These are phyloP conservation scores for Phymastichus coffea DNA, from an alignment of 1,140 invertebrate species.

Conservation along the genomic window DNA sequence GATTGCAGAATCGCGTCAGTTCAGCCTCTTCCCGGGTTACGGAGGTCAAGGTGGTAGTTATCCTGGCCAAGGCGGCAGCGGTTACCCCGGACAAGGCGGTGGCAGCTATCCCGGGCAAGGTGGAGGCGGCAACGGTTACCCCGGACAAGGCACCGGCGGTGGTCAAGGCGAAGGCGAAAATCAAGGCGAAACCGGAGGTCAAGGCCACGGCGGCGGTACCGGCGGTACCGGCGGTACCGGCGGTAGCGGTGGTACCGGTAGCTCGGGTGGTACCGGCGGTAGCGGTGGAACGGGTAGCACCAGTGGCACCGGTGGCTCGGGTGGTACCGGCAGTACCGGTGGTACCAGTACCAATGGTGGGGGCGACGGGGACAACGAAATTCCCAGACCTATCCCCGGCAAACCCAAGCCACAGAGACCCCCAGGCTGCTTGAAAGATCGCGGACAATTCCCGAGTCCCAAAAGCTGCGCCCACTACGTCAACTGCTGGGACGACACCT, in stretches of 20 bases:
- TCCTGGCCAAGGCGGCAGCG: conserved; percentile 3
- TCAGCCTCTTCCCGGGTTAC: too few relatives aligned
- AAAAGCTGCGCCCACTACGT: conserved; percentile 64
- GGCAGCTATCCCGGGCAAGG: neutral
- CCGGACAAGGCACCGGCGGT: neutral
- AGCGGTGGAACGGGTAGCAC: neutral
- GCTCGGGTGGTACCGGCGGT: neutral
- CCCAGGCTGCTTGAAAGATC: conserved; percentile 40
- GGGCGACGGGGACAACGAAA: conserved; percentile 16
- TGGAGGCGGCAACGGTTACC: conserved; percentile 5
- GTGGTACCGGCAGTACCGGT: neutral
- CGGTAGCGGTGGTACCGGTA: neutral
- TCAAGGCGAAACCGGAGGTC: neutral
- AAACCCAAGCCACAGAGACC: conserved; percentile 30
- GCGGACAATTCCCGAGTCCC: conserved; percentile 64
- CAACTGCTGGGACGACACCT: conserved; percentile 71
- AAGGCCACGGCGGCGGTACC: neutral
- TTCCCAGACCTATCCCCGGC: conserved; percentile 15
- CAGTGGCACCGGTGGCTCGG: neutral
- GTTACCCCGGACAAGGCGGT: neutral
- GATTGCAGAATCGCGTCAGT: too few relatives aligned
- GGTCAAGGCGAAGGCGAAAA: neutral
- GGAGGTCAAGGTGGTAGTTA: too few relatives aligned
- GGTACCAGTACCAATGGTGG: neutral
- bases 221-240: neutral